Evolutionary conservation across 2,113 vertebrate genomes (phyloP), one percentile per base, ranked within the genome.

Genomic region (Lasiurus borealis): DNA sequence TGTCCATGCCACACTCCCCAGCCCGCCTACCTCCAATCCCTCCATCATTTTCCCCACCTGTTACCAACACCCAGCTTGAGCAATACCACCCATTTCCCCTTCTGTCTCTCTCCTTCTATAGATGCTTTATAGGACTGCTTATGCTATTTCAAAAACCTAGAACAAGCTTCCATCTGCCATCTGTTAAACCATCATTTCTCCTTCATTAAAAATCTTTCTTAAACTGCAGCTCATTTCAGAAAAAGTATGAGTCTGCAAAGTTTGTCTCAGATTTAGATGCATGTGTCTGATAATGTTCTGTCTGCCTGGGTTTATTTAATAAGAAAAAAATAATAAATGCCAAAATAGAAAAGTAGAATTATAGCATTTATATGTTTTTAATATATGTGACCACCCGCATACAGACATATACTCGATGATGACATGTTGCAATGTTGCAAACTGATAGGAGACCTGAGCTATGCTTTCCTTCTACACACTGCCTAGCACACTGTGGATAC

Each of bases 161-260:
- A 96, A 95, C 93, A 96, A 96, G 66, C 48, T 77, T 80, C 91
- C 62, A 73, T 95, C 94, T 96, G 94, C 93, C 93, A 96, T 97
- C 94, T 97, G 97, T 95, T 97, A 95, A 97, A 48, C 31, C 15
- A 91, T 91, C 94, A 91, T 94, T 91, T 85, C 87, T 91, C 40
- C 77, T 94, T 97, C 94, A 96, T 97, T 97, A 97, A 97, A 94
- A 94, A 77, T 86, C 73, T 85, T 93, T 90, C 93, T 89, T 77
- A 97, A 94, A 90, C 66, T 89, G 68, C 86, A 96, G 57, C 68
- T 88, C 77, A 93, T 90, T 92, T 93, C 71, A 87, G 57, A 96
- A 89, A 94, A 96, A 93, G 15, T 89, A 89, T 68, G 73, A 96
- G 75, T 64, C 87, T 93, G 18, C 21, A 93, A 95, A 93, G 72